Evolutionary conservation across 2,888 invertebrate species (phyloP).

Genomic region (Seira ritae): DNA sequence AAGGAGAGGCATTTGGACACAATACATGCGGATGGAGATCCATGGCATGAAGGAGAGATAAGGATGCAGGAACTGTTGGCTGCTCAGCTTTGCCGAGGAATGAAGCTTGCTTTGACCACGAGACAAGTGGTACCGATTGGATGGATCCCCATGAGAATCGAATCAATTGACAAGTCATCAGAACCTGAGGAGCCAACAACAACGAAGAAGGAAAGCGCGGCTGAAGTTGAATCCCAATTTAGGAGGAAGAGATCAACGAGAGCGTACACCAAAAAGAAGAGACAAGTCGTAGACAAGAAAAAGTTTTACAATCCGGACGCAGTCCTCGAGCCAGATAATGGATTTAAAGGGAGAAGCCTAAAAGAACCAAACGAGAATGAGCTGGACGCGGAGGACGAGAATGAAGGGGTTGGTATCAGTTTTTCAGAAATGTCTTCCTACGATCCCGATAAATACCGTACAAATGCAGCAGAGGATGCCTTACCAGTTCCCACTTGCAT

Average conservation of each 20-base stretch:
- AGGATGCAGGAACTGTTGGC: constrained; percentile 39
- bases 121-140: constrained; percentile 26
- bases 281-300: constrained; percentile 2
- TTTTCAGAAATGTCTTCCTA: not conserved
- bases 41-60: constrained; percentile 22
- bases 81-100: constrained; percentile 39
- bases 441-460: not conserved
- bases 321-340: not conserved
- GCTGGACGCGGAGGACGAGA: not conserved
- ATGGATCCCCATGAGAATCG: constrained; percentile 43
- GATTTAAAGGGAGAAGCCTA: not conserved
- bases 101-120: constrained; percentile 28
- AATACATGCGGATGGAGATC: constrained; percentile 35
- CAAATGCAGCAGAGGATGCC: not conserved
- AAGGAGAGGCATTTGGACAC: not conserved
- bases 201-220: not conserved
- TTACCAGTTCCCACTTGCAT: not conserved
- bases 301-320: constrained; percentile 2
- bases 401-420: constrained; percentile 1
- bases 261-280: not conserved
- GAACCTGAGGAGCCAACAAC: too few relatives aligned
- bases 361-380: not conserved
- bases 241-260: not conserved
- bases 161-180: not conserved
- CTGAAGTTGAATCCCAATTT: not conserved